Evolutionary conservation across 2,888 invertebrate genomes (phyloP), one percentile per base, ranked within the genome.

Genomic region (Aphodius granarius): DNA sequence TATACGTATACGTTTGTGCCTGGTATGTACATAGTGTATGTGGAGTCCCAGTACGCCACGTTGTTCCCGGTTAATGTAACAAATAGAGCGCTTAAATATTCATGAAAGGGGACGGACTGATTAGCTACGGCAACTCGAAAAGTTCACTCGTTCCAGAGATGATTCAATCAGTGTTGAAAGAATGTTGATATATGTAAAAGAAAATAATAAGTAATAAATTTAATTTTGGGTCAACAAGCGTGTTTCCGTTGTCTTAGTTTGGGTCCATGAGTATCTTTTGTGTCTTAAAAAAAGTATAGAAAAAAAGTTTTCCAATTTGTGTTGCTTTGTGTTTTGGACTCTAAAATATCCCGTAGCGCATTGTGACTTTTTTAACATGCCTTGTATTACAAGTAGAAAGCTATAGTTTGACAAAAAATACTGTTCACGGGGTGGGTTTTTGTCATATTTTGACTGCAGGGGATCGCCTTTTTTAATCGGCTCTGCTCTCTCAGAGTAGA

Each of bases 21-120:
- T 23, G 66, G 2, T 19, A 21, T 66, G 20, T 18, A 13, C 19
- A 66, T 19, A n/a, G n/a, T n/a, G n/a, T n/a, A 66, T 19, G 66
- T 21, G 18, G 5, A 19, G 66, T n/a, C 66, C 66, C 66, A 21
- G 66, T 17, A 20, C 68, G 68, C 68, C 13, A 18, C 5, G 68
- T 68, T 22, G 22, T 43, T 43, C 20, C 68, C n/a, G 22, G 68
- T 68, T 68, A 68, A 68, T 22, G 68, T 68, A 68, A 68, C 22
- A 68, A 68, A 68, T 68, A 22, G 22, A 22, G 21, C 21, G 22
- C 21, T 68, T 68, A 68, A 68, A 68, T 68, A 68, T 68, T 68
- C 68, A 68, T 68, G 68, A 20, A 43, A 68, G 68, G 68, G 68
- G 68, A 20, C 68, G 68, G 22, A 22, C 68, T 20, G 22, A 66